Percentiles rank a stretch among this genome's conserved stretches.
These are phyloP conservation scores for Ethmia dodecea DNA, from an alignment of 2,888 invertebrate species.

Conservation along the genomic window DNA sequence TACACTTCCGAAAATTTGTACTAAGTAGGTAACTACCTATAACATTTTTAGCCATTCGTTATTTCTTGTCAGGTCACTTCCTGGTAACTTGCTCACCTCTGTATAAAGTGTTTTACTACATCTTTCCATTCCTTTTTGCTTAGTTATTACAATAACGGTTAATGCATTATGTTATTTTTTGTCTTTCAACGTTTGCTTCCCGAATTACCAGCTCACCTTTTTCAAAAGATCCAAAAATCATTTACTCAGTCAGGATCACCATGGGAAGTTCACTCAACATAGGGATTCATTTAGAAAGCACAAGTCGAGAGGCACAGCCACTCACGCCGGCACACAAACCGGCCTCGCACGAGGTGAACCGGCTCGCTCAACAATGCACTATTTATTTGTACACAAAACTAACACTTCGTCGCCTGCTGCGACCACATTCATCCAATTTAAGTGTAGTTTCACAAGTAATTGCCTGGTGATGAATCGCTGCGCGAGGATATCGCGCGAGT, in stretches of 20 bases:
- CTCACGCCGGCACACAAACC: slow-evolving; percentile 32
- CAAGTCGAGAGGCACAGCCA: slow-evolving; percentile 28
- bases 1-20: no score
- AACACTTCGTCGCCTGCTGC: slow-evolving; percentile 24
- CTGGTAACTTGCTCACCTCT: no score
- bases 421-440: slow-evolving; percentile 22
- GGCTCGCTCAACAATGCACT: slow-evolving; percentile 43
- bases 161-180: no score
- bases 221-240: slow-evolving; percentile 28
- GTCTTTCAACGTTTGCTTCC: no score
- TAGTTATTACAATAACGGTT: no score
- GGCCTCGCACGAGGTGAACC: slow-evolving; percentile 49
- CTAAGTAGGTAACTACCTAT: no score
- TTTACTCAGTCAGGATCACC: slow-evolving; percentile 23
- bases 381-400: slow-evolving; percentile 24
- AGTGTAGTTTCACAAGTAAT: slow-evolving; percentile 31
- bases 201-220: slow-evolving; percentile 42
- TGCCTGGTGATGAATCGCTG: slow-evolving; percentile 28
- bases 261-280: slow-evolving; percentile 25
- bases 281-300: slow-evolving; percentile 51
- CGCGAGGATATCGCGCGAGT: slow-evolving; percentile 31
- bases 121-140: no score
- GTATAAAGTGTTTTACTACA: no score
- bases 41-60: no score
- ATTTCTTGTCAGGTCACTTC: no score